Base-by-base conservation (phyloP, 2,113 vertebrate species). In the Sebastes schlegelii region DNA sequence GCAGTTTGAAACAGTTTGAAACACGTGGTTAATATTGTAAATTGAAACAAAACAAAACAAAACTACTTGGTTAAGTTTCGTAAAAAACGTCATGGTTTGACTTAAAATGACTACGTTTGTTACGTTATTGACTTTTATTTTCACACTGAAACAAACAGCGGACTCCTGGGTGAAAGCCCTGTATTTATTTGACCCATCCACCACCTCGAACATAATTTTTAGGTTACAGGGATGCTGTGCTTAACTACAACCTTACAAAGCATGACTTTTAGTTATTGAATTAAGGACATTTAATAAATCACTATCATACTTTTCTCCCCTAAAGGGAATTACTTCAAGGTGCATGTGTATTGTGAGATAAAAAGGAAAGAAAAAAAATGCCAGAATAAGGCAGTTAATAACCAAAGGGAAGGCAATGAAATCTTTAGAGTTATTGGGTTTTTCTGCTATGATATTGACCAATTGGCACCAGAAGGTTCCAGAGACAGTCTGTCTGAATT, bases 401-500 rank as follows among this genome's bases (percentile, higher is more conserved):
- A 62, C 54, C 5, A 68, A 77, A 74, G 75, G 34, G 11, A 55
- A 64, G 16, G 16, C 61, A 65, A 17, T 34, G 2, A 55, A 55
- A 62, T 76, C 23, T 74, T 63, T 68, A 23, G 48, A 74, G 23
- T 68, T 52, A 52, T 45, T 84, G 68, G 61, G 58, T 76, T 79
- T 34, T 83, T 71, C 6, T 71, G 58, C 76, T 54, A 61, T 73
- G 80, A 87, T 79, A 74, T 57, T 78, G 86, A 89, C 70, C 73
- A 63, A n/a, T 48, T 80, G 72, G 76, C 82, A 90, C 63, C 76
- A 80, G 26, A 79, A 69, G 71, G 40, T 70, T 79, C 6, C 5
- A 77, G 86, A 86, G 76, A 79, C 84, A 74, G 81, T 63, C 70
- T 79, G 75, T 86, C 62, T 86, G 49, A 54, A 45, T 46, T 79